phyloP scores from a whole-genome alignment of 2,888 invertebrate genomes.

The Drosophila merina region DNA sequence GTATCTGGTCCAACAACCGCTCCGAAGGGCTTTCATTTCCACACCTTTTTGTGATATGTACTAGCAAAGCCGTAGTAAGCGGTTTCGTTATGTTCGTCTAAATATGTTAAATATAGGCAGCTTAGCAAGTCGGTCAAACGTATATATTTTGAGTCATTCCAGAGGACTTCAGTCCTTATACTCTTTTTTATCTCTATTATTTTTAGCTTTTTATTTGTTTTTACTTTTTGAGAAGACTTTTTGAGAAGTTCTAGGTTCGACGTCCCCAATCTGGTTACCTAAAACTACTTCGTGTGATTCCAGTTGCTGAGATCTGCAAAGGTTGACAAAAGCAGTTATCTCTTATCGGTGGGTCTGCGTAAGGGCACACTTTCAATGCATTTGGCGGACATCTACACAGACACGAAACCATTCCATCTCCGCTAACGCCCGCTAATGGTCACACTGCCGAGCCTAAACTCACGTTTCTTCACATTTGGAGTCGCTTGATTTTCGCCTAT shows the following conservation, averaged over 20 bases:
- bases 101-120: background rate
- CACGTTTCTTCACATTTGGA: background rate
- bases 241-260: no score
- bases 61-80: background rate
- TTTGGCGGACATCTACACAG: background rate
- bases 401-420: background rate
- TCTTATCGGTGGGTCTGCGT: background rate
- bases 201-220: no score
- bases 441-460: slow-evolving; percentile 1
- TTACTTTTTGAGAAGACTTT: no score
- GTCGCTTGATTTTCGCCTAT: background rate
- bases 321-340: background rate
- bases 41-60: background rate
- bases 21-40: background rate
- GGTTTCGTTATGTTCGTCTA: background rate
- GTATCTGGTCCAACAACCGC: background rate
- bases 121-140: background rate
- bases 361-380: background rate
- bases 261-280: background rate
- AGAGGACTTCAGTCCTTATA: no score
- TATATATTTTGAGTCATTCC: background rate
- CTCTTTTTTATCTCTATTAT: no score
- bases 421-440: background rate
- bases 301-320: background rate
- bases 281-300: background rate